Evolutionary conservation across 2,797 vertebrate genomes (phyloP).

Genomic region (Lacerta bilineata): DNA sequence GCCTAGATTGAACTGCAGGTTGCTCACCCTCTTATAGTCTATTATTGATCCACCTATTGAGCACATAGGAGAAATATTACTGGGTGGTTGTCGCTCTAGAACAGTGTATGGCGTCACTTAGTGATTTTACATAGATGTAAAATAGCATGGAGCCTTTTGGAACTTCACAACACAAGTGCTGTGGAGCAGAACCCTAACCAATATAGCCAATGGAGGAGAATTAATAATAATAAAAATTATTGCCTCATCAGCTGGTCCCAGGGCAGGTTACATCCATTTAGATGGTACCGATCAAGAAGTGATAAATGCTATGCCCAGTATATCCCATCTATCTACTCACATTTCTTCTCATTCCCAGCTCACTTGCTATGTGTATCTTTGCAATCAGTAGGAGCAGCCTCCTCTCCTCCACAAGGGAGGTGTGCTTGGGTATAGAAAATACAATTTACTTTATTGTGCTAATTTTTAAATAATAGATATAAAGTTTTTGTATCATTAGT

Average conservation of each 20-base stretch:
- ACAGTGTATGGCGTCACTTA: neutral
- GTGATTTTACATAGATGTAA: neutral
- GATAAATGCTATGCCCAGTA: neutral
- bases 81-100: neutral
- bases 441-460: neutral
- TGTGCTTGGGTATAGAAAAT: constrained; percentile 2
- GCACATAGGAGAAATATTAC: neutral
- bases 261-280: neutral
- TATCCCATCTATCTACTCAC: neutral
- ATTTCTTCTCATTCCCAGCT: neutral
- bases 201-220: no score
- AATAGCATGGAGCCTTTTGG: neutral
- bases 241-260: neutral
- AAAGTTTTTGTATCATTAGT: constrained; percentile 24
- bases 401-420: neutral
- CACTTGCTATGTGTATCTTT: neutral
- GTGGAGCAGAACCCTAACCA: neutral
- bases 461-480: neutral
- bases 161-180: neutral
- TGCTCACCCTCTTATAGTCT: neutral
- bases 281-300: neutral
- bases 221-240: no score
- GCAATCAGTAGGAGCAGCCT: neutral
- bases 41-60: neutral
- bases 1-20: neutral